Conservation (phyloP, 2,888 invertebrate species). For the Helicoverpa assulta region DNA sequence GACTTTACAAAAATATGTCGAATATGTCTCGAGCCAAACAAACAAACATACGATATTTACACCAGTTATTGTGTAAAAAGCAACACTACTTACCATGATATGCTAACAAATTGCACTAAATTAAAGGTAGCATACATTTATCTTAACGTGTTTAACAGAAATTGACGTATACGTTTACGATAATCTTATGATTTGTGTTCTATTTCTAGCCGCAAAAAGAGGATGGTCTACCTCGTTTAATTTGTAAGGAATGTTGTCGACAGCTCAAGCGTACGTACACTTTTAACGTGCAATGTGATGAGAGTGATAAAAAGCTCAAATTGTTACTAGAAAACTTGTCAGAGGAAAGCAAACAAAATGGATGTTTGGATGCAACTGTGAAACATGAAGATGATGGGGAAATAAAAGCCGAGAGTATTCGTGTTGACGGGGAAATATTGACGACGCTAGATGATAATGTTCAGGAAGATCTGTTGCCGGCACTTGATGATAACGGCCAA, state of each 20-base stretch:
- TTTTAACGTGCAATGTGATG: conserved; percentile 81
- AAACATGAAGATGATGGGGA: conserved; percentile 52
- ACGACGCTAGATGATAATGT: conserved; percentile 56
- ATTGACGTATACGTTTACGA: not conserved
- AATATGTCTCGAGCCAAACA: conserved; percentile 77
- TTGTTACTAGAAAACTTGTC: conserved; percentile 59
- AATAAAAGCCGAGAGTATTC: conserved; percentile 41
- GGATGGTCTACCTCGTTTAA: conserved; percentile 80
- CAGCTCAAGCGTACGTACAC: conserved; percentile 79
- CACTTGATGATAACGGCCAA: conserved; percentile 57
- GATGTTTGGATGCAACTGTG: conserved; percentile 25
- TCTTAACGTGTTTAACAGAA: not conserved
- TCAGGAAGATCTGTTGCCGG: conserved; percentile 32
- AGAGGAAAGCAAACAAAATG: conserved; percentile 26
- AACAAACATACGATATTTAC: conserved; percentile 80
- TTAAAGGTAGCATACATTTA: conserved; percentile 73
- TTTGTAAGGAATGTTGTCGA: conserved; percentile 83
- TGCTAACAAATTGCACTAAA: conserved; percentile 81
- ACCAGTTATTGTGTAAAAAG: conserved; percentile 78
- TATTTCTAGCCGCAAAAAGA: conserved; percentile 75
- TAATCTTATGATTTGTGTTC: conserved; percentile 19
- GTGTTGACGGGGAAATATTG: conserved; percentile 28
- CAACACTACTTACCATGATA: conserved; percentile 79
- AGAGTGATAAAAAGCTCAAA: conserved; percentile 78
- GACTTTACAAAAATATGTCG: conserved; percentile 82